Percentiles rank a stretch among this genome's conserved stretches.
phyloP scores from a whole-genome alignment of 2,888 invertebrate genomes.

The Phalangium opilio region DNA sequence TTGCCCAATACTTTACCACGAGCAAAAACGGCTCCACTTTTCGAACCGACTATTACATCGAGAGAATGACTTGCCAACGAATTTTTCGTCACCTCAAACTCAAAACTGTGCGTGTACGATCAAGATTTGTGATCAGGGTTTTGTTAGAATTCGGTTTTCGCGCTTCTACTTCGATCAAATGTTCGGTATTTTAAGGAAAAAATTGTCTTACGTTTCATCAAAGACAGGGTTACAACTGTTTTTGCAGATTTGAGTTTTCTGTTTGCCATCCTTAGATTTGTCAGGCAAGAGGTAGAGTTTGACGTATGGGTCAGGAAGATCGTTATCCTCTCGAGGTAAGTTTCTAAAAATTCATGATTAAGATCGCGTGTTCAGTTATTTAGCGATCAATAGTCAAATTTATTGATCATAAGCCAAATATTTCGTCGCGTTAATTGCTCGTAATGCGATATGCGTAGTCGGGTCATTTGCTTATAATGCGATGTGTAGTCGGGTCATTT shows the following conservation, averaged over 20 bases:
- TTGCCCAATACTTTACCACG: constrained; percentile 32
- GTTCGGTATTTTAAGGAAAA: too few species aligned
- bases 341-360: too few species aligned
- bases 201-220: constrained; percentile 45
- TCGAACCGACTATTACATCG: constrained; percentile 73
- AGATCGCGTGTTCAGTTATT: too few species aligned
- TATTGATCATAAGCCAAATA: too few species aligned
- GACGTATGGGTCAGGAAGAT: constrained; percentile 76
- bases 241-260: constrained; percentile 42
- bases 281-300: constrained; percentile 73
- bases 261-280: constrained; percentile 37
- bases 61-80: constrained; percentile 60
- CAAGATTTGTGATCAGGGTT: too few species aligned
- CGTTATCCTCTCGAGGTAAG: constrained; percentile 61
- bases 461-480: too few species aligned
- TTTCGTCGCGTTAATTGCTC: too few species aligned
- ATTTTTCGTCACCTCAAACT: constrained; percentile 65
- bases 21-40: constrained; percentile 34
- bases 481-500: too few species aligned
- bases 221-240: constrained; percentile 81
- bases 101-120: constrained; percentile 42
- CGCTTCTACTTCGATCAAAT: too few species aligned
- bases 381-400: too few species aligned
- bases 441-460: too few species aligned
- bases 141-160: too few species aligned